Evolutionary conservation across 2,888 invertebrate species (phyloP).

Genomic region (Cheilosia vulpina): DNA sequence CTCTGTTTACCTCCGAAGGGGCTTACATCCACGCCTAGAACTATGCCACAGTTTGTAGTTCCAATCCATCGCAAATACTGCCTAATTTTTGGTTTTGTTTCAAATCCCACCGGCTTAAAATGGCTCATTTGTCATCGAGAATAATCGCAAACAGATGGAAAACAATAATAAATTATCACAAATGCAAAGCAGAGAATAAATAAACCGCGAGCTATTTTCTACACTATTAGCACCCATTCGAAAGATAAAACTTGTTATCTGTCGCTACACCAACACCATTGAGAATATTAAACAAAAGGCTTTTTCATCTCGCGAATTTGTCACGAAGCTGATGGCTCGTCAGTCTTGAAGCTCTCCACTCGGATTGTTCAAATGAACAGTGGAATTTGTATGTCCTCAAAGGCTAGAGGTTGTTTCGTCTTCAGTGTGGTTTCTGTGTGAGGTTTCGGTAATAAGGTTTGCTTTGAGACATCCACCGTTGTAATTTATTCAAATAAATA

Average conservation of each 20-base stretch:
- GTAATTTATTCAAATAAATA: no score
- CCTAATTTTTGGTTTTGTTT: neutral
- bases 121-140: constrained; percentile 28
- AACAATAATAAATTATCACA: constrained; percentile 41
- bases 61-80: no score
- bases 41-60: neutral
- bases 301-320: constrained; percentile 43
- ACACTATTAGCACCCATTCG: constrained; percentile 11
- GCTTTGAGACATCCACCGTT: no score
- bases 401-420: no score
- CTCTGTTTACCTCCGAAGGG: neutral
- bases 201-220: constrained; percentile 10
- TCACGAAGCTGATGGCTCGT: constrained; percentile 29
- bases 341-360: constrained; percentile 31
- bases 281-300: constrained; percentile 25
- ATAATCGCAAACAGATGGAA: constrained; percentile 20
- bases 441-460: no score
- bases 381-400: no score
- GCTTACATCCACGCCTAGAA: neutral
- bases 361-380: constrained; percentile 29
- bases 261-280: neutral
- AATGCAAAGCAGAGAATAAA: constrained; percentile 41
- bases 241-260: constrained; percentile 60
- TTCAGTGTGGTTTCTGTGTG: no score
- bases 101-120: constrained; percentile 10